These are phyloP conservation scores for Lamellibrachia satsuma DNA, from an alignment of 2,888 invertebrate species.

Conservation along the genomic window DNA sequence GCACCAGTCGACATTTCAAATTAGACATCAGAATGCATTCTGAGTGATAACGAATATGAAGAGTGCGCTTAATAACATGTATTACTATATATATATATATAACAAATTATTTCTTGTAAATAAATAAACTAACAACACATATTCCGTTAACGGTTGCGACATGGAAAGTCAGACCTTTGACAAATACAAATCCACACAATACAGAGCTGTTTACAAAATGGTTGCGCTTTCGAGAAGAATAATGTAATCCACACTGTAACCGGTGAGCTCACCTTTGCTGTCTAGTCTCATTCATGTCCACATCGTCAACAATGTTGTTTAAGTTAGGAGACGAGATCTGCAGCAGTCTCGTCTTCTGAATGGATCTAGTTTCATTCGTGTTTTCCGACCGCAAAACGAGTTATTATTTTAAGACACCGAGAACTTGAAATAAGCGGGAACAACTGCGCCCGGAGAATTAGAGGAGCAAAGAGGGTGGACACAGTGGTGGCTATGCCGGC, in stretches of 20 bases:
- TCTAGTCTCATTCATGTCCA: neutral
- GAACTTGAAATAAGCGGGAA: too few species aligned
- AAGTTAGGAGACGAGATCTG: neutral
- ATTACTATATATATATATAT: neutral
- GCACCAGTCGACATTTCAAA: too few species aligned
- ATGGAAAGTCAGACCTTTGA: neutral
- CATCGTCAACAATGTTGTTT: neutral
- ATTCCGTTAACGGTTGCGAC: neutral
- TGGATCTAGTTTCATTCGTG: neutral
- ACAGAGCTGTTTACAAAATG: neutral
- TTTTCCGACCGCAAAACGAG: neutral
- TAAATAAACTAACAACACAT: neutral
- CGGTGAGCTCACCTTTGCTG: neutral
- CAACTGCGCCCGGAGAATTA: too few species aligned
- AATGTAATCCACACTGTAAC: neutral
- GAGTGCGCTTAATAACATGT: neutral
- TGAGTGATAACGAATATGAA: too few species aligned
- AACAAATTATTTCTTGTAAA: neutral
- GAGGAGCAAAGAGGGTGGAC: too few species aligned
- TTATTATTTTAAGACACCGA: neutral
- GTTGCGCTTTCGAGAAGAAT: neutral
- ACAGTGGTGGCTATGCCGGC: too few species aligned
- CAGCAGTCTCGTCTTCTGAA: neutral
- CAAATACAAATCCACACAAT: neutral
- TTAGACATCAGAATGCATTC: too few species aligned